Percentiles rank a stretch among this genome's conserved stretches.
phyloP scores from a whole-genome alignment of 2,888 invertebrate genomes.

The Myathropa florea region DNA sequence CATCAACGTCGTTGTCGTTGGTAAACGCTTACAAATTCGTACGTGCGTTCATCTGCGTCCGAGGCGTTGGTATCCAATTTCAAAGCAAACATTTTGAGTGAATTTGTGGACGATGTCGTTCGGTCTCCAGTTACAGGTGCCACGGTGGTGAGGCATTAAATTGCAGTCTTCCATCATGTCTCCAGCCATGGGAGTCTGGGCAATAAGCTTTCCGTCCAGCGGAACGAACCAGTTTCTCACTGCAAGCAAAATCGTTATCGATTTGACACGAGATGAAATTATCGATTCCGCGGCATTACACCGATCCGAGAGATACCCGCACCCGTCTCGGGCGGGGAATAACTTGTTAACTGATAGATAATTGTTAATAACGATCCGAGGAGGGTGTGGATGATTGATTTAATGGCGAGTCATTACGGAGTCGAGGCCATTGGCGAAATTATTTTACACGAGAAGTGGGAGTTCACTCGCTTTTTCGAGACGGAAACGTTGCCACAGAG shows the following conservation, averaged over 20 bases:
- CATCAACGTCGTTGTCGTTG: neutral
- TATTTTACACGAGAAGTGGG: neutral
- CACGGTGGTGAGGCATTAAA: neutral
- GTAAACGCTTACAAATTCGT: neutral
- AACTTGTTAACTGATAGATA: conserved; percentile 22
- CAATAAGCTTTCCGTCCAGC: neutral
- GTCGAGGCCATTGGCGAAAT: conserved; percentile 1
- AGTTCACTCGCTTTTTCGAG: neutral
- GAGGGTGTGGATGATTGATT: conserved; percentile 41
- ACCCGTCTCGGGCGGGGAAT: neutral
- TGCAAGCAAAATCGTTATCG: conserved; percentile 29
- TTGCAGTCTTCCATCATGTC: neutral
- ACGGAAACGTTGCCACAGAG: neutral
- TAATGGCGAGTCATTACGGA: conserved; percentile 29
- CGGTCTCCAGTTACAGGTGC: neutral
- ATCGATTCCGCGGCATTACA: conserved; percentile 22
- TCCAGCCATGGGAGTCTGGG: neutral
- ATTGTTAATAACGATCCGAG: conserved; percentile 22
- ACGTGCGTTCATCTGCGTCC: too few species aligned
- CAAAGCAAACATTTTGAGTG: neutral
- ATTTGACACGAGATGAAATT: conserved; percentile 57
- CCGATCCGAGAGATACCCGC: conserved; percentile 2
- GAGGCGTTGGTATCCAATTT: conserved; percentile 8
- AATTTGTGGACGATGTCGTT: neutral
- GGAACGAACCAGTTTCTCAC: neutral